phyloP scores from a whole-genome alignment of 2,113 vertebrate genomes.

The Bos indicus region DNA sequence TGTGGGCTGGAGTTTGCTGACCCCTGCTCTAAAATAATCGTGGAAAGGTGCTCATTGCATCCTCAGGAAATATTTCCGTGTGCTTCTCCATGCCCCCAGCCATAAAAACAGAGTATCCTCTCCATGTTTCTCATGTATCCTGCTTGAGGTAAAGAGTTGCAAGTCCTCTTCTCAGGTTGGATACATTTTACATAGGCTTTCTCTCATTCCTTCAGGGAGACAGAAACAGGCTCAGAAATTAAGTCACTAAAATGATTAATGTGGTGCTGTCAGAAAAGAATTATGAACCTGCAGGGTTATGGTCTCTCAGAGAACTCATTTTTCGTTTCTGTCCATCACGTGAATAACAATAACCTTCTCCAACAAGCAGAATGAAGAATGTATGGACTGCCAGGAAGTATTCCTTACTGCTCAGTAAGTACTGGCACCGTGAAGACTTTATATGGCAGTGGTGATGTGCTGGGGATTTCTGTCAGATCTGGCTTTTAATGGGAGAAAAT shows the following conservation, averaged over 20 bases:
- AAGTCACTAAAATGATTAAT: constrained; percentile 73
- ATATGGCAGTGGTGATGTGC: not conserved
- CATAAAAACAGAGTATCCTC: not conserved
- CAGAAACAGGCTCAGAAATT: constrained; percentile 65
- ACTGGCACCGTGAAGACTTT: not conserved
- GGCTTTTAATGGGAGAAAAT: not conserved
- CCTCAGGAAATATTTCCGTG: not conserved
- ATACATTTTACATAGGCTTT: constrained; percentile 47
- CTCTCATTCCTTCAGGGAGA: constrained; percentile 58
- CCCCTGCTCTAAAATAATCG: not conserved
- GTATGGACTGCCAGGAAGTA: not conserved
- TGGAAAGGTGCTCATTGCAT: not conserved
- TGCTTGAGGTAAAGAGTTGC: constrained; percentile 7
- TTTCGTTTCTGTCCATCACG: constrained; percentile 63
- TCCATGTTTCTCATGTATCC: constrained; percentile 16
- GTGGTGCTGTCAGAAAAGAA: constrained; percentile 58
- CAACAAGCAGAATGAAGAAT: not conserved
- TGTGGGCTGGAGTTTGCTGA: not conserved
- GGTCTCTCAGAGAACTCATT: constrained; percentile 70
- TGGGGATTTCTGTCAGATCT: constrained; percentile 13
- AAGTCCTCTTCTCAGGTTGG: constrained; percentile 5
- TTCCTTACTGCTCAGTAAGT: constrained; percentile 50
- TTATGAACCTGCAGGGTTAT: constrained; percentile 71
- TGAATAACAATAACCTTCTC: constrained; percentile 65
- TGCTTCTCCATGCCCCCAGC: not conserved